phyloP scores from a whole-genome alignment of 2,888 invertebrate species.

The Eupithecia subfuscata region DNA sequence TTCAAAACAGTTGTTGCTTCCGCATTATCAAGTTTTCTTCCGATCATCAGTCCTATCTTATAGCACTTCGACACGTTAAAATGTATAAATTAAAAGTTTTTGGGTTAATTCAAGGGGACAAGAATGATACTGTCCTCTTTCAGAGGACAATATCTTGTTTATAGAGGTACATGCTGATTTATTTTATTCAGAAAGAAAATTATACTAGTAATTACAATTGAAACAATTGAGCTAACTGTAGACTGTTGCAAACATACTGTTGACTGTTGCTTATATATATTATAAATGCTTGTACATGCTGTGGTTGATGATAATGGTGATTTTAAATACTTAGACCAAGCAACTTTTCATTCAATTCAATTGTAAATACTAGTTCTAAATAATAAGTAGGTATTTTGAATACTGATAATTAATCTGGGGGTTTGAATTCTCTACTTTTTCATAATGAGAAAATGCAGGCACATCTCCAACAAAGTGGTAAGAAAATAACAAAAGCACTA shows the following conservation, averaged over 20 bases:
- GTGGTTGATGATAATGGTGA: background rate
- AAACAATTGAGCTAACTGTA: too few relatives aligned
- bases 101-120: background rate
- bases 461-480: slow-evolving; percentile 1
- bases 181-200: too few relatives aligned
- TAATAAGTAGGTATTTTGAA: background rate
- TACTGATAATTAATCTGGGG: background rate
- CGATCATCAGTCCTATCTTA: background rate
- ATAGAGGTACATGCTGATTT: too few relatives aligned
- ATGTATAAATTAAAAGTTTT: background rate
- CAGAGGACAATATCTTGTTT: background rate
- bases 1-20: background rate
- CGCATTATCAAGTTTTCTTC: background rate
- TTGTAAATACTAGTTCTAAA: background rate
- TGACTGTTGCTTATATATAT: too few relatives aligned
- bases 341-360: too few relatives aligned
- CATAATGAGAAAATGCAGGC: background rate
- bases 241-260: too few relatives aligned
- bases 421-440: background rate
- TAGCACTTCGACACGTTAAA: too few relatives aligned
- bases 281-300: background rate
- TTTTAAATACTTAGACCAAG: background rate
- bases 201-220: too few relatives aligned
- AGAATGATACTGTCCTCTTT: too few relatives aligned
- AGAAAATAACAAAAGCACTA: slow-evolving; percentile 5